phyloP scores from a whole-genome alignment of 2,797 vertebrate genomes.

The Pangasius sanitwongsei region DNA sequence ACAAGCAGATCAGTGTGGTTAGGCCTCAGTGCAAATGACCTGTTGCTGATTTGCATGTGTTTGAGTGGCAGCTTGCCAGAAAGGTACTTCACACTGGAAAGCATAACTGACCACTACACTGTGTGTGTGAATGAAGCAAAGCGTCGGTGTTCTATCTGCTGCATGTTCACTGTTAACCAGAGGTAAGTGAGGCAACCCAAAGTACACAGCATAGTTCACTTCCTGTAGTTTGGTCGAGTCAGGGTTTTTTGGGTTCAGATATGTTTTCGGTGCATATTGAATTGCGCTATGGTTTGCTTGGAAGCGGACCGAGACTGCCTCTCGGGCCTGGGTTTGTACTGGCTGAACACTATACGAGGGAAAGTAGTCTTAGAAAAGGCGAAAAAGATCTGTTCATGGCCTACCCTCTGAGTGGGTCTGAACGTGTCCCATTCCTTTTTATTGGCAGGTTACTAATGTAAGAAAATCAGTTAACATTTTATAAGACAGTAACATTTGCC shows the following conservation, averaged over 20 bases:
- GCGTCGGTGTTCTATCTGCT: not conserved
- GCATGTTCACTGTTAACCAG: not conserved
- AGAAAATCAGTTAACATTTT: not conserved
- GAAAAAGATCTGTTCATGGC: not conserved
- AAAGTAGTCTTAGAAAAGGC: not conserved
- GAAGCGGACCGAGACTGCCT: not conserved
- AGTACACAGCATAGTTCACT: not conserved
- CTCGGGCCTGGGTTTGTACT: not conserved
- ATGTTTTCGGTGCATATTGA: not conserved
- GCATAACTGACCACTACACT: conserved; percentile 3
- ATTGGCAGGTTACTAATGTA: not conserved
- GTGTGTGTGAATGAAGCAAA: not conserved
- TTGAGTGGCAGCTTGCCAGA: conserved; percentile 21
- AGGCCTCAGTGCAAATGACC: conserved; percentile 20
- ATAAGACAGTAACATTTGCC: not conserved
- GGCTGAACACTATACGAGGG: not conserved
- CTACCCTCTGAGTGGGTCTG: not conserved
- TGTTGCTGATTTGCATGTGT: conserved; percentile 38
- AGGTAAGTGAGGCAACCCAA: not conserved
- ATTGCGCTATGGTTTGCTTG: not conserved
- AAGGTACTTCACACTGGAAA: not conserved
- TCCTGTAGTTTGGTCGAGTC: not conserved
- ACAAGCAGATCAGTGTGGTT: conserved; percentile 39
- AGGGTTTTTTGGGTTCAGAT: not conserved
- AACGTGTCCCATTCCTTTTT: not conserved